Evolutionary conservation across 2,113 vertebrate species (phyloP).

Genomic region (Meriones unguiculatus): DNA sequence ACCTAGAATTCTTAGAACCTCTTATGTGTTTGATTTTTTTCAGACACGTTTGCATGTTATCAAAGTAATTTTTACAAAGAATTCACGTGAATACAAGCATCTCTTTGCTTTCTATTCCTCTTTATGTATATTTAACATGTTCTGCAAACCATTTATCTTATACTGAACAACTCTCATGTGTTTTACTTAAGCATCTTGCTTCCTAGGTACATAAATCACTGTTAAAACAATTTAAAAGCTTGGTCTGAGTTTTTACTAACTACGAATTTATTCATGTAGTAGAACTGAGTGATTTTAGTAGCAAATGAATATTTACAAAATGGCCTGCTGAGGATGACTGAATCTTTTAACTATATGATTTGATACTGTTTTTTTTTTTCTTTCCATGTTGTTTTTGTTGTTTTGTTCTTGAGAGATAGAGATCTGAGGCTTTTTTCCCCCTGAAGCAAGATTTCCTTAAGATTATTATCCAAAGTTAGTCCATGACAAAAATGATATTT

Average conservation of each 20-base stretch:
- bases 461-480: neutral
- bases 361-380: neutral
- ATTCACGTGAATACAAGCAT: neutral
- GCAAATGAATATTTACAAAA: neutral
- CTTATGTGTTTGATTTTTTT: neutral
- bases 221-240: neutral
- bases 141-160: constrained; percentile 3
- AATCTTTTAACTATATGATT: neutral
- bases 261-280: neutral
- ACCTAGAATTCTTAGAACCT: neutral
- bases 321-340: neutral
- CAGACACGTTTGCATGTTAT: neutral
- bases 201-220: neutral
- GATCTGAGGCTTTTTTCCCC: neutral
- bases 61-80: neutral
- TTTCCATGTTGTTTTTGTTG: neutral
- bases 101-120: neutral
- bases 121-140: neutral
- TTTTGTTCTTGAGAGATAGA: neutral
- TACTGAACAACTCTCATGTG: neutral
- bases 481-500: neutral
- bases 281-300: constrained; percentile 38
- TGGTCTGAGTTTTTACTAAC: neutral
- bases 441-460: neutral
- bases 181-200: constrained; percentile 29